phyloP scores from a whole-genome alignment of 2,113 vertebrate genomes.

The Galeopterus variegatus region DNA sequence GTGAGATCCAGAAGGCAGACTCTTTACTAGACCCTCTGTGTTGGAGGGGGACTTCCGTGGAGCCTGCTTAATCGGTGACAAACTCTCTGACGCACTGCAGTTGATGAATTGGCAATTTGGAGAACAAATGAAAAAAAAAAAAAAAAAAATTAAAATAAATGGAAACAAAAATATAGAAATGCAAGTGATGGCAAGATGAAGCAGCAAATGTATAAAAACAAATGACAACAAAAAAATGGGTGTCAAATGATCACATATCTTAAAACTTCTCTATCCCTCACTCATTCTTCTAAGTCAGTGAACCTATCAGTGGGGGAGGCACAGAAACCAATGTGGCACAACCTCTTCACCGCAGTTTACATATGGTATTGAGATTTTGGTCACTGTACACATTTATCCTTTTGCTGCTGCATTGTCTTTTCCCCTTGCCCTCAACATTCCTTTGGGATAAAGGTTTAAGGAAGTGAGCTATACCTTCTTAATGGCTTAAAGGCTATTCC shows the following conservation, averaged over 20 bases:
- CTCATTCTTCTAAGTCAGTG: neutral
- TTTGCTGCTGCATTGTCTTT: neutral
- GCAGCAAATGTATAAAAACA: slow-evolving; percentile 80
- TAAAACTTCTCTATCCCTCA: neutral
- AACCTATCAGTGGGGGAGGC: neutral
- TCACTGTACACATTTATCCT: neutral
- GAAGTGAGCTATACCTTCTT: neutral
- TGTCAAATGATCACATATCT: neutral
- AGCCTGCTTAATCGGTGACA: slow-evolving; percentile 93
- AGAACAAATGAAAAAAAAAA: slow-evolving; percentile 86
- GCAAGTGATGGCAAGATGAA: slow-evolving; percentile 81
- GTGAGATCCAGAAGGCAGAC: slow-evolving; percentile 92
- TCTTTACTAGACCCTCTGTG: slow-evolving; percentile 93
- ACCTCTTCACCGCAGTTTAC: neutral
- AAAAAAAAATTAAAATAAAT: slow-evolving; percentile 65
- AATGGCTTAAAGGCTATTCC: neutral
- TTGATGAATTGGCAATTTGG: slow-evolving; percentile 89
- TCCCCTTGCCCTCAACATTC: neutral
- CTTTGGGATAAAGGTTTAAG: neutral
- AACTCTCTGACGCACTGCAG: slow-evolving; percentile 95
- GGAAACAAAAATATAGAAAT: slow-evolving; percentile 73
- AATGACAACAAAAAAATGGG: slow-evolving; percentile 77
- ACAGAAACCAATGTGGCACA: rapidly evolving
- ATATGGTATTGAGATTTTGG: neutral
- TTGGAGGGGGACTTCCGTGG: slow-evolving; percentile 94